Evolutionary conservation across 2,113 vertebrate genomes (phyloP).

Genomic region (Gymnorhina tibicen): DNA sequence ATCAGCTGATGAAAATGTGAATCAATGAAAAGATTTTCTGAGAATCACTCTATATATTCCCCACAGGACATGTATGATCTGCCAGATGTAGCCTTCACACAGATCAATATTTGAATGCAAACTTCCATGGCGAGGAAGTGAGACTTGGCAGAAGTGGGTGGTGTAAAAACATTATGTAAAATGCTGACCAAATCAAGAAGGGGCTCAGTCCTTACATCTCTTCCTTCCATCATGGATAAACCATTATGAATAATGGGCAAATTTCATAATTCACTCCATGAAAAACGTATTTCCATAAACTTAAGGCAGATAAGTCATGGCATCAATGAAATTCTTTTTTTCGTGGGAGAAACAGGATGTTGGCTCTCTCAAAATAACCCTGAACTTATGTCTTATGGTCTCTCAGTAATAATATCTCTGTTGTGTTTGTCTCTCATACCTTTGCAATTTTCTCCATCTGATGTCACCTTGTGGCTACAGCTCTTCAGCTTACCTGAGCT

Average conservation of each 20-base stretch:
- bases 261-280: not conserved
- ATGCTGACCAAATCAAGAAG: not conserved
- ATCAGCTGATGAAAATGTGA: not conserved
- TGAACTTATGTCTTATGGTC: not conserved
- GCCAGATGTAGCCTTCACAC: not conserved
- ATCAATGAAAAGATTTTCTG: not conserved
- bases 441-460: not conserved
- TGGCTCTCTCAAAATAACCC: not conserved
- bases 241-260: not conserved
- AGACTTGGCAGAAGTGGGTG: not conserved
- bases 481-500: not conserved
- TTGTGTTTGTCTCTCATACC: not conserved
- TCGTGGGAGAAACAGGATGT: not conserved
- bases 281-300: not conserved
- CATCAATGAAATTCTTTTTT: not conserved
- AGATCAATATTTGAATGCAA: not conserved
- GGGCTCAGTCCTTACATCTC: not conserved
- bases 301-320: not conserved
- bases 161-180: not conserved
- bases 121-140: accelerated
- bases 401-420: not conserved
- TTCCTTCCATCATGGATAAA: not conserved
- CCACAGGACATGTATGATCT: not conserved
- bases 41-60: not conserved
- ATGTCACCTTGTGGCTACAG: not conserved